Base-by-base conservation (phyloP, 2,888 invertebrate species). In the Drosophila testacea region DNA sequence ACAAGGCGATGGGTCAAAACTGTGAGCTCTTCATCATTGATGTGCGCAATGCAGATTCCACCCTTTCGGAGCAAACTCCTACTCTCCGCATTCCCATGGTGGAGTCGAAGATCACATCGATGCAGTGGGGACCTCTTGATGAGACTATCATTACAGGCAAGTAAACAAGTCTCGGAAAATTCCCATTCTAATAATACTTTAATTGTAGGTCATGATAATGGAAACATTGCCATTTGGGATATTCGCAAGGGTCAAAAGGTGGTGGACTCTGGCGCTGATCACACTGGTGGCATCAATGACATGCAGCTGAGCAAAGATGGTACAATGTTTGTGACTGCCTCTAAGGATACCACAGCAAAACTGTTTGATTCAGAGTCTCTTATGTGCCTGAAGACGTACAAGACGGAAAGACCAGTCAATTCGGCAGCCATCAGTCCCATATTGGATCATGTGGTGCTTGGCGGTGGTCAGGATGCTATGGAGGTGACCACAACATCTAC, bases 381-480 rank as follows among this genome's bases (percentile, higher is more conserved):
- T 66, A 95, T 97, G 92, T 94, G 96, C 44, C 93, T 99, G 73
- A 99, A 99, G 92, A 97, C 97, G 6, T 99, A 98, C 93, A 98
- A 98, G 93, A 99, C 99, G 0, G 99, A 99, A 91, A 94, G 99
- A 76, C 99, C 99, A 0, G 98, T 99, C 0, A 99, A 99, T 93
- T 99, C 99, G 0, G 99, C 99, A 0, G 96, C 99, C 1, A 96
- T 99, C 73, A 98, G 99, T 75, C 99, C 99, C 0, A 96, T 97
- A 78, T 93, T 95, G 62, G 98, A 99, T 92, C 99, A 99, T 93
- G 99, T 99, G 6, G 97, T 98, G 2, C 94, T 99, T 47, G 99
- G 99, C 69, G 99, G 99, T 92, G 99, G 99, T 87, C 99, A 99
- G 93, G 99, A 99, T 93, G 99, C 99, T 64, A 99, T 99, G 97